These are phyloP conservation scores for Tringa solitaria DNA, from an alignment of 2,113 vertebrate genomes.

Conservation along the genomic window DNA sequence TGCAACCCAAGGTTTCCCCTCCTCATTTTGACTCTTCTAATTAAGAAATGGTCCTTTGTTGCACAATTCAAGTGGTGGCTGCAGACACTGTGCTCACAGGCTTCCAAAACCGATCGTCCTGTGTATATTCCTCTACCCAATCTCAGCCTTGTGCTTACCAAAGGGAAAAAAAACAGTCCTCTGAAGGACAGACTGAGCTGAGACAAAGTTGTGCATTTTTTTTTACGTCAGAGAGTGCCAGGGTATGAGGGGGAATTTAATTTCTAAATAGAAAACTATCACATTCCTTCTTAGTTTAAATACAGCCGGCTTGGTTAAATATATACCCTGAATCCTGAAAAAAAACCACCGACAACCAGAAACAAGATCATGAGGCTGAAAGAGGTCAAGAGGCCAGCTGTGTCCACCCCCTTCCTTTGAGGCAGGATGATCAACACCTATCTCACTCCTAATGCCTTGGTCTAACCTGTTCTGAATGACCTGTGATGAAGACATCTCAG, in stretches of 20 bases:
- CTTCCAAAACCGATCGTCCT: not conserved
- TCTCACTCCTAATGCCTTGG: not conserved
- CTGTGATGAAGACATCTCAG: slow-evolving; percentile 1
- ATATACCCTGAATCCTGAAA: not conserved
- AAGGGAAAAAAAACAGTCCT: not conserved
- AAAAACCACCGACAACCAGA: not conserved
- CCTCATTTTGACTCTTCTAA: not conserved
- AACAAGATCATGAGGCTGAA: not conserved
- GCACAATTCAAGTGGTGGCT: not conserved
- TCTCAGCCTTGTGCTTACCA: not conserved
- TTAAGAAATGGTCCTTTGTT: not conserved
- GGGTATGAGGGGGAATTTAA: not conserved
- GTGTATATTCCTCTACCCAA: not conserved
- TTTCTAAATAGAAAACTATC: not conserved
- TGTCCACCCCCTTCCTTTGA: not conserved
- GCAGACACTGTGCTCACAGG: not conserved
- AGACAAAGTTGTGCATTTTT: not conserved
- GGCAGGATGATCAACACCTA: not conserved
- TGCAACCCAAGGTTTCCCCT: not conserved
- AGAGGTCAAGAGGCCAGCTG: slow-evolving; percentile 43
- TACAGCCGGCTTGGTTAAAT: not conserved
- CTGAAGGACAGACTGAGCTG: not conserved
- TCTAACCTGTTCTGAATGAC: slow-evolving; percentile 52
- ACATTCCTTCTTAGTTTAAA: not conserved
- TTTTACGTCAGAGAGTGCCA: not conserved